These are phyloP conservation scores for Perdita meconis DNA, from an alignment of 2,888 invertebrate species.

Conservation along the genomic window DNA sequence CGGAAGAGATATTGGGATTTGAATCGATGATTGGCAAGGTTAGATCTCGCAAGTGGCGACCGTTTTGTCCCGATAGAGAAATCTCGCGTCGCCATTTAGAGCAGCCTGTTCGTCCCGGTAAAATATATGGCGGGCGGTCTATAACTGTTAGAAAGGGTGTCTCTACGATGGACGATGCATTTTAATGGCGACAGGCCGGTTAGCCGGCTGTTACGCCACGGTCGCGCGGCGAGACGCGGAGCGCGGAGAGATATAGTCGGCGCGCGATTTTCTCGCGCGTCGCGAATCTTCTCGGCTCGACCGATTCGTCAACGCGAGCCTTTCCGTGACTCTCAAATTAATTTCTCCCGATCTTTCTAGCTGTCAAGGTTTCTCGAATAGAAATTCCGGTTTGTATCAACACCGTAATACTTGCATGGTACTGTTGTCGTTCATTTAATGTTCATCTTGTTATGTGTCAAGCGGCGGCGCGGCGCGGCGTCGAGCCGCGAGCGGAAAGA, in stretches of 20 bases:
- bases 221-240: no score
- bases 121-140: conserved; percentile 67
- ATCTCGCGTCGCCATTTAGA: conserved; percentile 75
- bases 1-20: conserved; percentile 61
- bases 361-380: conserved; percentile 35
- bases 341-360: conserved; percentile 13
- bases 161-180: conserved; percentile 63
- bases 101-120: conserved; percentile 62
- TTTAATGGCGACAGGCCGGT: conserved; percentile 59
- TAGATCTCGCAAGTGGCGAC: conserved; percentile 54
- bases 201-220: conserved; percentile 49
- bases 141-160: conserved; percentile 66
- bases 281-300: background rate
- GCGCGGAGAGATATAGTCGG: no score
- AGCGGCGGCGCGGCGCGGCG: no score
- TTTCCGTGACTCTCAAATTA: conserved; percentile 30
- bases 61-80: conserved; percentile 75
- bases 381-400: conserved; percentile 23
- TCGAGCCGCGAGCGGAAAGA: background rate
- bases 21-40: conserved; percentile 71
- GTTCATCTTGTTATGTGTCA: no score
- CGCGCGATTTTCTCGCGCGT: conserved; percentile 44
- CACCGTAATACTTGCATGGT: no score
- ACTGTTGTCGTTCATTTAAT: no score
- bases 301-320: conserved; percentile 22